Conservation (phyloP, 37 sponge, comb jelly and placozoan species). For the Aplysina aerophoba region DNA sequence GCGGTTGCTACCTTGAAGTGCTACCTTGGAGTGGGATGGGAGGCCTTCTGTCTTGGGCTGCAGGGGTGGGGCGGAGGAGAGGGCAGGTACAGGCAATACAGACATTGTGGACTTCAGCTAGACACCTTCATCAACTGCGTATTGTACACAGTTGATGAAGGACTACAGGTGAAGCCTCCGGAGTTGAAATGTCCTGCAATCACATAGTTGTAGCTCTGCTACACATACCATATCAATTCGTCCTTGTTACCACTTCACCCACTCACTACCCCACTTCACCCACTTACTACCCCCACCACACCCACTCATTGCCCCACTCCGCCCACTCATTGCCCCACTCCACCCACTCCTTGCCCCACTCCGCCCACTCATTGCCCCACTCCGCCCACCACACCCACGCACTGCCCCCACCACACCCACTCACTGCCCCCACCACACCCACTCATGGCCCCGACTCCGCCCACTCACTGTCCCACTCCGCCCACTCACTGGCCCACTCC, state of each 20-base stretch:
- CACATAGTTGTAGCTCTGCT: too few relatives aligned
- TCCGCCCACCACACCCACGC: constrained; percentile 24
- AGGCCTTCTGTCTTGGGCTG: neutral
- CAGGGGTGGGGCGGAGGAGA: neutral
- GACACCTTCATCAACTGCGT: too few relatives aligned
- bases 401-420: constrained; percentile 14
- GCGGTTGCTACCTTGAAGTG: neutral
- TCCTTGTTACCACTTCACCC: too few relatives aligned
- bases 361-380: constrained; percentile 25
- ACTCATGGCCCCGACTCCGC: neutral
- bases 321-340: too few relatives aligned
- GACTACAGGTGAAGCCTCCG: too few relatives aligned
- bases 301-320: too few relatives aligned
- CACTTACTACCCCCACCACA: constrained; percentile 23
- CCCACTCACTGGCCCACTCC: too few relatives aligned
- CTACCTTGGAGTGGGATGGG: neutral
- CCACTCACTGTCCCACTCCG: neutral
- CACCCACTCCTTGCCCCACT: too few relatives aligned
- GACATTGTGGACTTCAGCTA: too few relatives aligned
- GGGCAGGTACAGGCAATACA: neutral
- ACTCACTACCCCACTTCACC: neutral
- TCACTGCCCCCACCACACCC: constrained; percentile 8
- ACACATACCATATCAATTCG: too few relatives aligned
- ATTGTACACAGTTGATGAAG: too few relatives aligned
- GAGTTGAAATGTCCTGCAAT: too few relatives aligned